Percentiles rank a stretch among this genome's conserved stretches.
Evolutionary conservation across 30 jellyfish, hydroid and myxozoan species (phyloP).

Genomic region (Rhopilema esculentum): DNA sequence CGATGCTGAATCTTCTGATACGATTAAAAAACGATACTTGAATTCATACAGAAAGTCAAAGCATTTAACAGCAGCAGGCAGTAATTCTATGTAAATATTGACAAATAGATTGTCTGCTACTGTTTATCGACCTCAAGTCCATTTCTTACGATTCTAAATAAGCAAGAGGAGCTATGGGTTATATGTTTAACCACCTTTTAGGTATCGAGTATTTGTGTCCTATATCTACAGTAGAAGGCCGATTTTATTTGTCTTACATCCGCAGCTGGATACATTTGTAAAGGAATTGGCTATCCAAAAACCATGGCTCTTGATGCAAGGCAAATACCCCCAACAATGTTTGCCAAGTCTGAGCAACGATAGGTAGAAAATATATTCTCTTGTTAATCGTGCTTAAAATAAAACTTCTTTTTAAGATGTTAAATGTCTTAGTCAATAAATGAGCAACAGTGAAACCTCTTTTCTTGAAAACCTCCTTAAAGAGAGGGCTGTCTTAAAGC

Average conservation of each 20-base stretch:
- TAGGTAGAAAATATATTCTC: too few species aligned
- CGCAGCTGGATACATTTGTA: neutral
- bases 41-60: too few species aligned
- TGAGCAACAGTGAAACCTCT: too few species aligned
- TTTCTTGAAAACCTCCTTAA: too few species aligned
- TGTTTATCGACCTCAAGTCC: neutral
- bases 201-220: neutral
- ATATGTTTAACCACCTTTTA: neutral
- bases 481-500: too few species aligned
- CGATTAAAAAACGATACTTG: too few species aligned
- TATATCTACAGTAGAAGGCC: neutral
- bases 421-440: too few species aligned
- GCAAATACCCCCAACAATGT: neutral
- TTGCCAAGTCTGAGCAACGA: neutral
- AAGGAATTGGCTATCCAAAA: neutral
- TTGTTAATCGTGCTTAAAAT: too few species aligned
- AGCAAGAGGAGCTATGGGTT: neutral
- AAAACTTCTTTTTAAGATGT: too few species aligned
- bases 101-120: neutral
- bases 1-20: too few species aligned
- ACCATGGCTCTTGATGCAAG: neutral
- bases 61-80: too few species aligned
- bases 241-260: neutral
- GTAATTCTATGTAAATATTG: neutral
- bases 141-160: too few species aligned